Evolutionary conservation across 1,140 invertebrate genomes (phyloP).

Genomic region (Listronotus oregonensis): DNA sequence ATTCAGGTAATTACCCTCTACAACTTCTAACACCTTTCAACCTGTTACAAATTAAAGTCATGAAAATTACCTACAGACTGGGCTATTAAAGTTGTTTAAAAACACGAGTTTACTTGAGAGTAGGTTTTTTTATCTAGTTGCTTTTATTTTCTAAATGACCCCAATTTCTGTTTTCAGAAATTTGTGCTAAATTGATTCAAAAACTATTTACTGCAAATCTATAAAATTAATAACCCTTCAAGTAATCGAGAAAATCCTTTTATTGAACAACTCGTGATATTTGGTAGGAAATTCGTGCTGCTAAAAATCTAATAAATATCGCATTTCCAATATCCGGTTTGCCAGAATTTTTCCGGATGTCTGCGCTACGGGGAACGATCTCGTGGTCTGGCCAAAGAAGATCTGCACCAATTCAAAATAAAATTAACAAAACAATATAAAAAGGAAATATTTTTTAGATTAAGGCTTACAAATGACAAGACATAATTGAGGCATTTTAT

Average conservation of each 20-base stretch:
- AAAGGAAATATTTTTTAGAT: not conserved
- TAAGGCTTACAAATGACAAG: not conserved
- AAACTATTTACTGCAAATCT: not conserved
- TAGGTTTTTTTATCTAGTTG: too few species aligned
- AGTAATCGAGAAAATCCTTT: conserved; percentile 32
- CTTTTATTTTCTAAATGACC: too few species aligned
- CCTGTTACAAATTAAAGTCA: too few species aligned
- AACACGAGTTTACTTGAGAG: too few species aligned
- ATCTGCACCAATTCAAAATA: conserved; percentile 13
- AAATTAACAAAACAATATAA: not conserved
- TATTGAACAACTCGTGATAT: conserved; percentile 27
- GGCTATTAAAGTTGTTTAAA: too few species aligned
- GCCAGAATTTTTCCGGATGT: conserved; percentile 44
- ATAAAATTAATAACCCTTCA: conserved; percentile 35
- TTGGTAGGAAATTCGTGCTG: conserved; percentile 45
- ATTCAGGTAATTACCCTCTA: too few species aligned
- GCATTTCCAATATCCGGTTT: conserved; percentile 49
- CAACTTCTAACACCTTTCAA: too few species aligned
- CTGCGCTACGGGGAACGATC: conserved; percentile 29
- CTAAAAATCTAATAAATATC: conserved; percentile 52
- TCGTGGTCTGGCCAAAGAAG: not conserved
- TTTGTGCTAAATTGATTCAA: too few species aligned
- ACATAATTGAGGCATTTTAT: too few species aligned
- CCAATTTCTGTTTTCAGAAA: too few species aligned
- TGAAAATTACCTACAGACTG: too few species aligned